Evolutionary conservation across 1,140 invertebrate genomes (phyloP), one percentile per base, ranked within the genome.

Genomic region (Chironomus striatipennis): DNA sequence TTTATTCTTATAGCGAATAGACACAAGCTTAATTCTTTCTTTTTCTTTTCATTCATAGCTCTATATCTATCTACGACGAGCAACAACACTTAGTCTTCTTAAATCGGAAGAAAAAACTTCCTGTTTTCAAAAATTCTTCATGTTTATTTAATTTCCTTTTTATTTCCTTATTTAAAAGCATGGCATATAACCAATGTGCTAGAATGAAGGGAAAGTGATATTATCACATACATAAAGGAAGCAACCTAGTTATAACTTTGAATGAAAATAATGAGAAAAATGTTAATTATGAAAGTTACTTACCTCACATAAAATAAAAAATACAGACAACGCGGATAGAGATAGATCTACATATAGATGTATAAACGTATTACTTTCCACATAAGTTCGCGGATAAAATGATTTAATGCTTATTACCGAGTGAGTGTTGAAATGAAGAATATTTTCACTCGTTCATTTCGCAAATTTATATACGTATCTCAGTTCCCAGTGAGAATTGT

Each of bases 91-190:
- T 57, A 57, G 47, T 57, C 47, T 57, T 57, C 47, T 57, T 57
- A 57, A 57, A 57, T 57, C 47, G 47, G 47, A 57, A 57, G 47
- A 12, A n/a, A n/a, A n/a, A n/a, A 12, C 47, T 57, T 57, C 47
- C 47, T 57, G 47, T 57, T 57, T 70, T 70, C 65, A 20, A 70
- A 21, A 70, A 70, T 70, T 70, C 65, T 70, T 20, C 20, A 21
- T 70, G 65, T 21, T 70, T 70, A 70, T 70, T 70, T 70, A 70
- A 70, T 70, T 70, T 70, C 65, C 65, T 70, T 70, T 70, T 70
- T 70, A 18, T 20, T 70, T 70, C n/a, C 47, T n/a, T 57, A n/a
- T 12, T 57, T 57, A 57, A 7, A 57, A 34, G 24, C 24, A 34
- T 34, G 24, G 24, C 24, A 34, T 34, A 34, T 34, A 34, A 34